phyloP scores from a whole-genome alignment of 1,140 invertebrate genomes.

The Drosophila pachea region DNA sequence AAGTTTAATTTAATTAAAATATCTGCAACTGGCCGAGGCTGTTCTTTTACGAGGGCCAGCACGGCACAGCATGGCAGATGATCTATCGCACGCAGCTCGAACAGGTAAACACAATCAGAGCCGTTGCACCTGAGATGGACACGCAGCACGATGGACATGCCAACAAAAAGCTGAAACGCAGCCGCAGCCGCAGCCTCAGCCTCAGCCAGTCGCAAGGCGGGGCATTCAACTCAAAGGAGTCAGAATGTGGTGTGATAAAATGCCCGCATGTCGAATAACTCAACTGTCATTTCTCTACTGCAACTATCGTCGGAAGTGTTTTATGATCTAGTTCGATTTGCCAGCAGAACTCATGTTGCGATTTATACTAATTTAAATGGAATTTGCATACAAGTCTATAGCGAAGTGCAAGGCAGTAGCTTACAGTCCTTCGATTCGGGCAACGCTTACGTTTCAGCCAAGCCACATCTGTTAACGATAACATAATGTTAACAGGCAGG shows the following conservation, averaged over 20 bases:
- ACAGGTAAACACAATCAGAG: conserved; percentile 66
- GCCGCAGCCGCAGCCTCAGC: neutral
- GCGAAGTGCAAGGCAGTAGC: neutral
- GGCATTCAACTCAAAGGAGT: conserved; percentile 1
- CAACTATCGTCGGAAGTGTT: conserved; percentile 2
- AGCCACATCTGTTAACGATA: too few species aligned
- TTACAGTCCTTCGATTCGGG: too few species aligned
- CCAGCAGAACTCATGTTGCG: neutral
- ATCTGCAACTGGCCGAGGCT: conserved; percentile 46
- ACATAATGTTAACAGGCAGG: too few species aligned
- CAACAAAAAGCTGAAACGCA: conserved; percentile 21
- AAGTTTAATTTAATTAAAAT: conserved; percentile 77
- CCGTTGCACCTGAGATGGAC: conserved; percentile 34
- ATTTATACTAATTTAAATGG: neutral
- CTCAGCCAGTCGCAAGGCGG: conserved; percentile 8
- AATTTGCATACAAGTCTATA: neutral
- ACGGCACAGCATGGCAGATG: conserved; percentile 42
- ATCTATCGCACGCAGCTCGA: conserved; percentile 67
- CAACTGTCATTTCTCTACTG: neutral
- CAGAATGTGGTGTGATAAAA: conserved; percentile 47
- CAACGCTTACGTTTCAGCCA: too few species aligned
- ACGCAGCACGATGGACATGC: conserved; percentile 18
- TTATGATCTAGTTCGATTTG: neutral
- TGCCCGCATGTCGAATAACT: conserved; percentile 25
- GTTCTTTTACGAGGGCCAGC: conserved; percentile 10